Percentiles rank a stretch among this genome's conserved stretches.
Conservation (phyloP, 2,888 invertebrate genomes). For the Chamaedrilus cognettii region DNA sequence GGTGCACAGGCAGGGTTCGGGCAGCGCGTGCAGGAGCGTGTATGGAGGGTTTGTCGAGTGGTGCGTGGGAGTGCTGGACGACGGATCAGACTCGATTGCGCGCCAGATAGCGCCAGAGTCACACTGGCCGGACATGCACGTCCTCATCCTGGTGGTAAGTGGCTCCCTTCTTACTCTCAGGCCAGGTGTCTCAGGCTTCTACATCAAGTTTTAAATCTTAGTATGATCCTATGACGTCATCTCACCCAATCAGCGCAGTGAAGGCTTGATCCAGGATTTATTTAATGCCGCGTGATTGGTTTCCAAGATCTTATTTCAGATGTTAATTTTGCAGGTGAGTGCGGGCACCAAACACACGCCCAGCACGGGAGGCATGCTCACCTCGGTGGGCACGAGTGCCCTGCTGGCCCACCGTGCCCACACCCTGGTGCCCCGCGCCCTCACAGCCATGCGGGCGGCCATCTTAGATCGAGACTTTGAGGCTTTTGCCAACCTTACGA, state of each 20-base stretch:
- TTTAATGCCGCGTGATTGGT: not conserved
- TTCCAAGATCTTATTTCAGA: not conserved
- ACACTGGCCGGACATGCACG: conserved; percentile 90
- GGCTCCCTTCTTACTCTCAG: no score
- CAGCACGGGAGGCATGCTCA: conserved; percentile 89
- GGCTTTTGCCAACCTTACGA: conserved; percentile 88
- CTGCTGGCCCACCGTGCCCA: conserved; percentile 76
- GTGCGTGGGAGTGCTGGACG: conserved; percentile 65
- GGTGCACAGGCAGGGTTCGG: conserved; percentile 68
- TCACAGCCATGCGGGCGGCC: conserved; percentile 66
- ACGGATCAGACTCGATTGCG: conserved; percentile 53
- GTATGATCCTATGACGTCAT: no score
- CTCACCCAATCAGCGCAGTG: no score
- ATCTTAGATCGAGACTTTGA: conserved; percentile 75
- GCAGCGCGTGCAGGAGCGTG: conserved; percentile 95
- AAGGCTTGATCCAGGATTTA: no score
- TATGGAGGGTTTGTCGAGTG: conserved; percentile 95
- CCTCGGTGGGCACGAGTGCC: conserved; percentile 77
- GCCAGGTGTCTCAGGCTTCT: no score
- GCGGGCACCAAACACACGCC: conserved; percentile 80
- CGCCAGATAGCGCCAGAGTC: conserved; percentile 67
- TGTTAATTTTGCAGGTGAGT: conserved; percentile 55
- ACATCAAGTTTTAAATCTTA: no score
- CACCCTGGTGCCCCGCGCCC: conserved; percentile 71
- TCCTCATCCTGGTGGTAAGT: conserved; percentile 85